Conservation (phyloP, 2,888 invertebrate species). For the Megamerina dolium region DNA sequence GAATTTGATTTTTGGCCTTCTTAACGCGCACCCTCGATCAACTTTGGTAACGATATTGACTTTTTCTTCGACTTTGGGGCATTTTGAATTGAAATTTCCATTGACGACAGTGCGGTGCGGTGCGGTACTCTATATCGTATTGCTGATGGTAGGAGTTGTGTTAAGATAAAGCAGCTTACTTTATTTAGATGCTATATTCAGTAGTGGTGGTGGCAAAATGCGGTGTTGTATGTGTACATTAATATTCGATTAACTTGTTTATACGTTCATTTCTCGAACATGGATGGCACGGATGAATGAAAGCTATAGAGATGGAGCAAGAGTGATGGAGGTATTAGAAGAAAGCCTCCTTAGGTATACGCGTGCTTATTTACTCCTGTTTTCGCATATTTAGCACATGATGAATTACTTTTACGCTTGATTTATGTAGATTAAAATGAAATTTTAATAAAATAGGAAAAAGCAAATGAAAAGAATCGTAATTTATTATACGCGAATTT, state of each 20-base stretch:
- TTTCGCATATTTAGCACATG: not conserved
- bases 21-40: slow-evolving; percentile 6
- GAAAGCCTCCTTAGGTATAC: not conserved
- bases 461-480: not conserved
- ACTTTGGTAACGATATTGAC: too few relatives aligned
- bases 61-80: too few relatives aligned
- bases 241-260: slow-evolving; percentile 15
- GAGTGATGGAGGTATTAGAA: too few relatives aligned
- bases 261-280: too few relatives aligned
- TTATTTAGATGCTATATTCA: too few relatives aligned
- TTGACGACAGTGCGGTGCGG: too few relatives aligned
- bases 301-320: not conserved
- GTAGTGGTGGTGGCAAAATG: not conserved
- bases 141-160: too few relatives aligned
- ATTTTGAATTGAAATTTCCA: too few relatives aligned
- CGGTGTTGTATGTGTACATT: slow-evolving; percentile 2
- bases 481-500: too few relatives aligned
- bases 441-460: slow-evolving; percentile 3
- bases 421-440: slow-evolving; percentile 9
- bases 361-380: not conserved
- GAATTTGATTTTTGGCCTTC: slow-evolving; percentile 11
- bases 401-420: slow-evolving; percentile 12
- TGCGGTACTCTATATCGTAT: too few relatives aligned
- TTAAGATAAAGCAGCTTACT: too few relatives aligned
- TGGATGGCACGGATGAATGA: too few relatives aligned